Base-by-base conservation (phyloP, 2,888 invertebrate genomes). In the Trachelus iudaicus region DNA sequence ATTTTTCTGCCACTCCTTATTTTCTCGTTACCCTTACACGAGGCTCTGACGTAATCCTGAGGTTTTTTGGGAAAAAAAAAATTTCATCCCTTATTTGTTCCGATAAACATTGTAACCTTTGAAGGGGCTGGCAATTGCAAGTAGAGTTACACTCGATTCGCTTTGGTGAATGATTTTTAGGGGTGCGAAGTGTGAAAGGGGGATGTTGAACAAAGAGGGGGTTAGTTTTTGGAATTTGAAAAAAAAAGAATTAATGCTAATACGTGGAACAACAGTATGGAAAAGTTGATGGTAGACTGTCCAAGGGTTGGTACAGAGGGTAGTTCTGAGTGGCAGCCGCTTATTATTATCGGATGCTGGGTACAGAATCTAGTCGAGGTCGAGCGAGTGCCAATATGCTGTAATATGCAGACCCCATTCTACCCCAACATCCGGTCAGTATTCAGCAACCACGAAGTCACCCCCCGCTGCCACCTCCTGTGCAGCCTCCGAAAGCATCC, bases 301-400 rank as follows among this genome's bases (percentile, higher is more conserved):
- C 69, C 30, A 34, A 23, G 34, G 34, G 34, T 34, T 35, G 69
- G 3, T 31, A 4, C 11, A 71, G 31, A 11, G 40, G 40, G 15
- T 40, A 77, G 74, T 12, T 37, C 82, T 82, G 84, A 86, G 83
- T 85, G 85, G 85, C 84, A 86, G 84, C 82, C 83, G 84, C 86
- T 87, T 86, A 87, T 86, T 87, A 85, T 85, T 84, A 85, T 86
- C 85, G 85, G 83, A 84, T 85, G 84, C 84, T 82, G 79, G 77
- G 77, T 76, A 77, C 23, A 73, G 81, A 80, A 75, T 76, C 82
- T 77, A 83, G 82, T 76, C 81, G 83, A 81, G 83, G 81, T 82
- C 80, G 82, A 81, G 79, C 82, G 83, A 84, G 83, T 86, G 84
- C 85, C 86, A 84, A 86, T 86, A 87, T 85, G 79, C 84, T 77